A percentile compares a stretch with the other conserved stretches of the same genome.
Evolutionary conservation across 2,888 invertebrate genomes (phyloP).

Genomic region (Dynastes tityus): DNA sequence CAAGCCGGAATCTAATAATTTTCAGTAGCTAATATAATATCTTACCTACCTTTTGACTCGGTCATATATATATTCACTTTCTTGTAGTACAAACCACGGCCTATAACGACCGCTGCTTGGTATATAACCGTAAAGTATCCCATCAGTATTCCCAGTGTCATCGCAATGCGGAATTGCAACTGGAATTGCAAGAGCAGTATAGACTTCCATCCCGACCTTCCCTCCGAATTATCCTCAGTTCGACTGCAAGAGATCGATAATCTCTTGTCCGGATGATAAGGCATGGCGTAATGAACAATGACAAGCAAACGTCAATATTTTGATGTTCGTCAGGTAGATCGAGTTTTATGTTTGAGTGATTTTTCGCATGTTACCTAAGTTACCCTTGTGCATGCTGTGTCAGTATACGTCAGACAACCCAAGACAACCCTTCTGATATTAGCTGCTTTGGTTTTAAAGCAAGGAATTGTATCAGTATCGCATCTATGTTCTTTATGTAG

Average conservation of each 20-base stretch:
- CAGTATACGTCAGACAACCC: too few species aligned
- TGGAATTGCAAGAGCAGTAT: slow-evolving; percentile 56
- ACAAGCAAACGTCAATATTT: neutral
- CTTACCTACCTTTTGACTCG: slow-evolving; percentile 46
- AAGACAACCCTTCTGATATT: too few species aligned
- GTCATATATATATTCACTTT: slow-evolving; percentile 36
- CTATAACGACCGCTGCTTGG: slow-evolving; percentile 42
- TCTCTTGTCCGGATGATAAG: slow-evolving; percentile 31
- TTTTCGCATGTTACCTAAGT: too few species aligned
- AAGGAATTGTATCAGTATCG: too few species aligned
- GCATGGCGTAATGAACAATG: neutral
- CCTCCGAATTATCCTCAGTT: neutral
- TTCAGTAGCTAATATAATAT: too few species aligned
- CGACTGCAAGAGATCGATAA: slow-evolving; percentile 2
- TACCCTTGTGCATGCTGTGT: too few species aligned
- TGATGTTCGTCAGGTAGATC: too few species aligned
- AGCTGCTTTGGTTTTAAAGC: too few species aligned
- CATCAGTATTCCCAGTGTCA: slow-evolving; percentile 47
- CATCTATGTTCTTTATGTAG: too few species aligned
- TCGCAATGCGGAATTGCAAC: slow-evolving; percentile 52
- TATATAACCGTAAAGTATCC: slow-evolving; percentile 49
- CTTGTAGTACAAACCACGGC: neutral
- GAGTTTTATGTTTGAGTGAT: too few species aligned
- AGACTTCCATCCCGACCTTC: slow-evolving; percentile 52
- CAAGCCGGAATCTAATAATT: too few species aligned